These are phyloP conservation scores for Montipora capitata DNA, from an alignment of 92 coral and sea anemone species.

Conservation along the genomic window DNA sequence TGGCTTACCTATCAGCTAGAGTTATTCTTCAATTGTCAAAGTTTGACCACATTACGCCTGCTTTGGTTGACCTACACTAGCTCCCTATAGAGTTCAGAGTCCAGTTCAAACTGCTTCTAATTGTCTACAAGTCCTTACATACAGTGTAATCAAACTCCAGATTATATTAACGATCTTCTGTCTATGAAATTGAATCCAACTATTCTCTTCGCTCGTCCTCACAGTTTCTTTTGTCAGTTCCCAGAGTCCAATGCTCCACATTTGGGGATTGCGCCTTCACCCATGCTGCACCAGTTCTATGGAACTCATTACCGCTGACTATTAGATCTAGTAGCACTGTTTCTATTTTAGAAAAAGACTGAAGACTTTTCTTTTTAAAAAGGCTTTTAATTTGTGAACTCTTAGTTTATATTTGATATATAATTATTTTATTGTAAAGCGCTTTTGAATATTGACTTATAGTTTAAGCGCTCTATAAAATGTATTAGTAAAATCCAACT, in stretches of 20 bases:
- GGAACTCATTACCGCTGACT: slow-evolving; percentile 15
- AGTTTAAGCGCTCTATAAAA: background rate
- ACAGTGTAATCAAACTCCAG: background rate
- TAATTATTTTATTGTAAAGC: background rate
- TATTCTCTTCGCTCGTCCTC: background rate
- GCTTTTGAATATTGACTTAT: too few species aligned
- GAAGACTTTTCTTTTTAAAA: background rate
- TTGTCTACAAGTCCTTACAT: background rate
- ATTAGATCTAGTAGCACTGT: background rate
- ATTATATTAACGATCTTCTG: background rate
- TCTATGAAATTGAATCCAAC: background rate
- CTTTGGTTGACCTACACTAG: slow-evolving; percentile 59
- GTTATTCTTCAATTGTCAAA: slow-evolving; percentile 39
- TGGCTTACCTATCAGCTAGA: slow-evolving; percentile 60
- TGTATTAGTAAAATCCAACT: too few species aligned
- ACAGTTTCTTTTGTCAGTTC: background rate
- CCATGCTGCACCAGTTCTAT: slow-evolving; percentile 1
- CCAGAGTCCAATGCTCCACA: background rate
- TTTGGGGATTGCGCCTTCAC: background rate
- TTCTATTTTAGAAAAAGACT: background rate
- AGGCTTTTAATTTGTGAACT: background rate
- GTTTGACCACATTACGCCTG: slow-evolving; percentile 73
- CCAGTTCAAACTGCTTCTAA: slow-evolving; percentile 37
- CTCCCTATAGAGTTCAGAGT: slow-evolving; percentile 42
- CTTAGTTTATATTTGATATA: background rate